These are phyloP conservation scores for Nephrotoma appendiculata DNA, from an alignment of 2,888 invertebrate species.

Conservation along the genomic window DNA sequence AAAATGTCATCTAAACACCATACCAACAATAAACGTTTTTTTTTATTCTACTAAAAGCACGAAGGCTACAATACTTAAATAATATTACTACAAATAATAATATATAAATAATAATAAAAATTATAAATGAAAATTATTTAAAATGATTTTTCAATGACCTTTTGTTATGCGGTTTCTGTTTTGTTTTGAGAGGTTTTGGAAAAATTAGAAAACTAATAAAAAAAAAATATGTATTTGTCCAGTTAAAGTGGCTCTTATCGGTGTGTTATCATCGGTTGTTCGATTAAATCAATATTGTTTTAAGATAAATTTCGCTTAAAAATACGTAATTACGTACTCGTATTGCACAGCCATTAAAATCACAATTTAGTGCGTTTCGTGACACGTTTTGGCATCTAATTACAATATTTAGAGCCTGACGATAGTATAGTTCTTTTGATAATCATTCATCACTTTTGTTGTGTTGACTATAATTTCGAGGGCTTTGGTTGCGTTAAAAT, in stretches of 20 bases:
- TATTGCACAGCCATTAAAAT: too few species aligned
- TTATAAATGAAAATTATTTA: not conserved
- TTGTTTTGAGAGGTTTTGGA: not conserved
- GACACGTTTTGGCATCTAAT: too few species aligned
- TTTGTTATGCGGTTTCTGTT: not conserved
- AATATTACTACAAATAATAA: not conserved
- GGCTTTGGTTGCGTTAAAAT: too few species aligned
- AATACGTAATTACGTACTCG: too few species aligned
- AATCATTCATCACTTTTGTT: too few species aligned
- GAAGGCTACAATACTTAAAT: not conserved
- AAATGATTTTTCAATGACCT: not conserved
- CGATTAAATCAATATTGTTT: not conserved
- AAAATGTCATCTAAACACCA: not conserved
- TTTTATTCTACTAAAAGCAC: not conserved
- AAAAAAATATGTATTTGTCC: not conserved
- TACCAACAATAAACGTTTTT: not conserved
- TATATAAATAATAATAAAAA: not conserved
- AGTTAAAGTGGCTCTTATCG: not conserved
- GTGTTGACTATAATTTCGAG: too few species aligned
- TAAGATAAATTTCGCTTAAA: not conserved
- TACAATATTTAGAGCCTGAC: too few species aligned
- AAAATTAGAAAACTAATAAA: not conserved
- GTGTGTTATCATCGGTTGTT: not conserved
- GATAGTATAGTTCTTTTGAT: too few species aligned
- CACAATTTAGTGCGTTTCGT: too few species aligned